Evolutionary conservation across 2,113 vertebrate species (phyloP).

Genomic region (Microcebus jonahi): DNA sequence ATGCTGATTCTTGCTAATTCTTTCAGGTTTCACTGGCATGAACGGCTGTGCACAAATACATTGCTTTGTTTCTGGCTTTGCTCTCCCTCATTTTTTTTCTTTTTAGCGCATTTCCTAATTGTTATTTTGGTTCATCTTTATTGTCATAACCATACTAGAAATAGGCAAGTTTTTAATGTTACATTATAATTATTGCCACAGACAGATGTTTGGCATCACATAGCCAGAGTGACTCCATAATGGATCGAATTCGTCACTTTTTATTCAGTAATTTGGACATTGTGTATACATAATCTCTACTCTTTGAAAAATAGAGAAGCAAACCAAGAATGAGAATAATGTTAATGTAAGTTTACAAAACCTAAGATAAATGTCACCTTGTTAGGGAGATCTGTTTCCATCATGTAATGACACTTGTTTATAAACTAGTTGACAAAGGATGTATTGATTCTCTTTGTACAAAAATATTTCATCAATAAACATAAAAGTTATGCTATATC

Average conservation of each 20-base stretch:
- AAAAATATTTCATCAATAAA: conserved; percentile 16
- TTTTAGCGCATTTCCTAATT: not conserved
- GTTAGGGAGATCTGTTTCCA: not conserved
- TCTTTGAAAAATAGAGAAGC: not conserved
- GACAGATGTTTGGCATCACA: not conserved
- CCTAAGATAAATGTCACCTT: not conserved
- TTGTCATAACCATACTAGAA: not conserved
- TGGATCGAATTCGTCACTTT: not conserved
- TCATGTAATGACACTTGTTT: conserved; percentile 5
- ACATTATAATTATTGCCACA: not conserved
- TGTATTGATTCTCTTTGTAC: not conserved
- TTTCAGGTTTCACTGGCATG: not conserved
- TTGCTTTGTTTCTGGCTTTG: not conserved
- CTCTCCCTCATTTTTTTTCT: not conserved
- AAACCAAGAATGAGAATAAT: not conserved
- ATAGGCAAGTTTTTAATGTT: not conserved
- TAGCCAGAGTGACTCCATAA: not conserved
- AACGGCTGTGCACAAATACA: not conserved
- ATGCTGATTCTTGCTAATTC: not conserved
- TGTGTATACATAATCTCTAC: not conserved
- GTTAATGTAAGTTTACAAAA: not conserved
- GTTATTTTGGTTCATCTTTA: not conserved
- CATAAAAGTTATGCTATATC: not conserved
- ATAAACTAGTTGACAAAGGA: not conserved
- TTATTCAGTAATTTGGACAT: not conserved